These are phyloP conservation scores for Varanus komodoensis DNA, from an alignment of 2,113 vertebrate genomes.

Conservation along the genomic window DNA sequence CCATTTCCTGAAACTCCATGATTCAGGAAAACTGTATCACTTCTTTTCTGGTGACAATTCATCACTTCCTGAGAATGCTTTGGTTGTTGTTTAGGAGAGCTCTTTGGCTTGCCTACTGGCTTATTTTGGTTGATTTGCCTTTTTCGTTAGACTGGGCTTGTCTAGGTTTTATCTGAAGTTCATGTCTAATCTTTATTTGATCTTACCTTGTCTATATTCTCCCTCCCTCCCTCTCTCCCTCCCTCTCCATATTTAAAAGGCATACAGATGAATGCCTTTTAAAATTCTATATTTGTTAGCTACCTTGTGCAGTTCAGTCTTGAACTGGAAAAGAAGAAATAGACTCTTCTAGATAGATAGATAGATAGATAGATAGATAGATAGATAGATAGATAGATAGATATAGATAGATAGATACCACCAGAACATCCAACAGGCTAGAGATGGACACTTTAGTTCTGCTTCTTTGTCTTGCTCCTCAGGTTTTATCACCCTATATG, in stretches of 20 bases:
- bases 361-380: not conserved
- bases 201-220: no score
- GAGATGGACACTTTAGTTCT: not conserved
- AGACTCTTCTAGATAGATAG: not conserved
- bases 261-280: no score
- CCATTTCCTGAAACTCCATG: not conserved
- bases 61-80: not conserved
- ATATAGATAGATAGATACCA: not conserved
- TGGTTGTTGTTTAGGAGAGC: no score
- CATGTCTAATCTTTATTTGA: not conserved
- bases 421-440: not conserved
- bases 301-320: not conserved
- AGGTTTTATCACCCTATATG: not conserved
- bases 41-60: not conserved
- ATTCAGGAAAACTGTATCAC: not conserved
- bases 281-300: not conserved
- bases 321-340: not conserved
- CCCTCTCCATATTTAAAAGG: no score
- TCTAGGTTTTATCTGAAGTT: not conserved
- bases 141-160: not conserved
- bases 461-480: not conserved
- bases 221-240: no score
- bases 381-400: not conserved
- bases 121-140: not conserved
- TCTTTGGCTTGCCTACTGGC: not conserved